Conservation (phyloP, 2,113 vertebrate genomes). For the Vombatus ursinus region DNA sequence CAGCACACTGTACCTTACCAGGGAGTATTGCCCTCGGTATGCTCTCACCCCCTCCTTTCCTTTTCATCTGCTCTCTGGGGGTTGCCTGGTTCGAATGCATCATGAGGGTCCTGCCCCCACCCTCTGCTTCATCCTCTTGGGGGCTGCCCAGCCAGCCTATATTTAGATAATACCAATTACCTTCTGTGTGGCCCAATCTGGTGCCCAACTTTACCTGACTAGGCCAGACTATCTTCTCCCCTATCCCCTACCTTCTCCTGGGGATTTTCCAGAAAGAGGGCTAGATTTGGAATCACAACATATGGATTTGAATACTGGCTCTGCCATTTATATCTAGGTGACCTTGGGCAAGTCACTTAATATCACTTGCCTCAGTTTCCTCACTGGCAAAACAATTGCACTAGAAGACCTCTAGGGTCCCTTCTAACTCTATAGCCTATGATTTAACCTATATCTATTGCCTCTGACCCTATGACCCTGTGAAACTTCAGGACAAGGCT, state of each 20-base stretch:
- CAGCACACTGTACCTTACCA: neutral
- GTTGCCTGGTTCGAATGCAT: no score
- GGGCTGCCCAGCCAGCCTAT: neutral
- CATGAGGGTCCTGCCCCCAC: no score
- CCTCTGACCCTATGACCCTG: neutral
- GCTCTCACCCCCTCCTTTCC: neutral
- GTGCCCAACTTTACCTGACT: neutral
- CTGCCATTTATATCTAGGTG: neutral
- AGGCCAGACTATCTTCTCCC: neutral
- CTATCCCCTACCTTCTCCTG: neutral
- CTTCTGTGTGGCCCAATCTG: neutral
- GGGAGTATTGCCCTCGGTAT: neutral
- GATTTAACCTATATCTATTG: neutral
- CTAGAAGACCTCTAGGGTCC: neutral
- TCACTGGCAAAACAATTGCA: neutral
- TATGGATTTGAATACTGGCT: neutral
- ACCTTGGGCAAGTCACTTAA: neutral
- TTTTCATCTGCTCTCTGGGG: neutral
- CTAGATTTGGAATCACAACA: neutral
- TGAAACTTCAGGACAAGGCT: neutral
- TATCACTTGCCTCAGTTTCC: neutral
- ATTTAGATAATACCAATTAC: neutral
- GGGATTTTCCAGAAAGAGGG: neutral
- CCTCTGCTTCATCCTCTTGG: neutral
- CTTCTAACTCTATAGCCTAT: neutral